Evolutionary conservation across 1,140 invertebrate genomes (phyloP).

Genomic region (Notospermus geniculatus): DNA sequence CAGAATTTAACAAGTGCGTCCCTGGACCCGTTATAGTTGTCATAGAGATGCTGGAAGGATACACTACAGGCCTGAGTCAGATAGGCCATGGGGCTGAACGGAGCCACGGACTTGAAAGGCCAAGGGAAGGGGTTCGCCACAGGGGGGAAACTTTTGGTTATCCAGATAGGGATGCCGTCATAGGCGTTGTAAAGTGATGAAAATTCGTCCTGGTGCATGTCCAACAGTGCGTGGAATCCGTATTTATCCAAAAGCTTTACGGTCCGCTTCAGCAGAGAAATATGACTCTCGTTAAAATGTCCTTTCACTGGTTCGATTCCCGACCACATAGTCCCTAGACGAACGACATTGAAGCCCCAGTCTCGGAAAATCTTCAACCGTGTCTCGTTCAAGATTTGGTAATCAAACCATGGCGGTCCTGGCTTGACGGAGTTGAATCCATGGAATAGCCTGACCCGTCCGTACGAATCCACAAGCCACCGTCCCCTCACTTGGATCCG

Average conservation of each 20-base stretch:
- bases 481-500: constrained; percentile 13
- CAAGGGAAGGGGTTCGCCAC: constrained; percentile 28
- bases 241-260: constrained; percentile 24
- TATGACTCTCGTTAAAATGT: constrained; percentile 27
- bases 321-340: constrained; percentile 35
- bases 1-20: constrained; percentile 28
- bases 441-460: constrained; percentile 31
- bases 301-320: constrained; percentile 25
- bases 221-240: constrained; percentile 32
- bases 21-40: constrained; percentile 22
- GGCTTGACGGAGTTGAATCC: constrained; percentile 34
- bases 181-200: constrained; percentile 25
- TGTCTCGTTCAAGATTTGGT: constrained; percentile 26
- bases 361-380: constrained; percentile 18
- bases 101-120: constrained; percentile 22
- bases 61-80: constrained; percentile 28
- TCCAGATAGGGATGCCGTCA: constrained; percentile 34
- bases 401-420: constrained; percentile 28
- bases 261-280: constrained; percentile 24
- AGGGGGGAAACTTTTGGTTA: constrained; percentile 27
- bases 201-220: constrained; percentile 38
- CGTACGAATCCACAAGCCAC: constrained; percentile 24
- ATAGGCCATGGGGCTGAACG: constrained; percentile 23
- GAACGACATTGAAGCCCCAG: constrained; percentile 37
- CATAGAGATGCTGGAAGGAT: constrained; percentile 35